Evolutionary conservation across 2,888 invertebrate genomes (phyloP).

Genomic region (Leptinotarsa tumamoca): DNA sequence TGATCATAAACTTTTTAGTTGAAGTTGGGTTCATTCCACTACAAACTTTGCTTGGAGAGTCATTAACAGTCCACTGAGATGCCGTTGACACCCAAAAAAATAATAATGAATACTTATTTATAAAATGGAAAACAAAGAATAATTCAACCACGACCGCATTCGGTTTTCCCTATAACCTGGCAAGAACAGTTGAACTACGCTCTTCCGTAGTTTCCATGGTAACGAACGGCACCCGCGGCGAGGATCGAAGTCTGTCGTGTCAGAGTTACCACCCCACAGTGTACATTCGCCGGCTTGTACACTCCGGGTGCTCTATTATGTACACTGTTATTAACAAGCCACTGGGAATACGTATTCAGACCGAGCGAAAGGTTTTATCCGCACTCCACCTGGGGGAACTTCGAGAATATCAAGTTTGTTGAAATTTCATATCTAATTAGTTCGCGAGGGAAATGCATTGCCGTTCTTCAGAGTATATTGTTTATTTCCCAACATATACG

Average conservation of each 20-base stretch:
- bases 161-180: constrained; percentile 17
- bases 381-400: constrained; percentile 12
- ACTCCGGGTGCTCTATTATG: constrained; percentile 59
- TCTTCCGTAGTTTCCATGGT: constrained; percentile 59
- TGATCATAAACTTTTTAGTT: no score
- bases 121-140: background rate
- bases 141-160: constrained; percentile 2
- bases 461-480: background rate
- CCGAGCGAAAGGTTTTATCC: constrained; percentile 17
- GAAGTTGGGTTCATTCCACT: no score
- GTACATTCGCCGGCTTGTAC: constrained; percentile 66
- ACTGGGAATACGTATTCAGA: constrained; percentile 36
- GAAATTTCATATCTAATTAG: constrained; percentile 25
- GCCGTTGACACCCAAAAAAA: background rate
- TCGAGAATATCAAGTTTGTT: background rate
- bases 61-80: no score
- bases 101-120: background rate
- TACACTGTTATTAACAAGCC: constrained; percentile 53
- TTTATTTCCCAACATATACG: background rate
- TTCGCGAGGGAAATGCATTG: background rate
- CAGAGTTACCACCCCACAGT: constrained; percentile 67
- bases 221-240: constrained; percentile 64
- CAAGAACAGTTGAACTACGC: constrained; percentile 31
- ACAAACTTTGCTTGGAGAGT: no score
- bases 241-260: constrained; percentile 67